These are phyloP conservation scores for Epiblema foenella DNA, from an alignment of 2,888 invertebrate species.

Conservation along the genomic window DNA sequence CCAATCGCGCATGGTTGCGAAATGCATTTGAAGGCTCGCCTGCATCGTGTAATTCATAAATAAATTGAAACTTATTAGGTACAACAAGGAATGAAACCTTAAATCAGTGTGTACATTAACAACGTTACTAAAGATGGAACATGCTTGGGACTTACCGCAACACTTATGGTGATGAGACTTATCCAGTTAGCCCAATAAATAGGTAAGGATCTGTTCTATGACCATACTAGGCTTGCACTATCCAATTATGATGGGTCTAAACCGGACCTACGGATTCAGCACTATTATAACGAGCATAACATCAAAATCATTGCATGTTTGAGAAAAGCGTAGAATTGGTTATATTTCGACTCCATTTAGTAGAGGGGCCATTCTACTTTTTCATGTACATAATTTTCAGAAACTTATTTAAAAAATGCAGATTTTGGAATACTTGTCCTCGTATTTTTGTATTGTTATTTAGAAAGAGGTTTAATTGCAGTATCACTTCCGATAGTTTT, in stretches of 20 bases:
- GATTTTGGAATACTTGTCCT: no score
- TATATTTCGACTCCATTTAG: no score
- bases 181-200: neutral
- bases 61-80: constrained; percentile 55
- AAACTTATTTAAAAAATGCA: no score
- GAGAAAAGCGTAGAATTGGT: no score
- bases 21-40: constrained; percentile 67
- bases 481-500: no score
- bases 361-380: no score
- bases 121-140: constrained; percentile 50
- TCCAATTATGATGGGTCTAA: constrained; percentile 10
- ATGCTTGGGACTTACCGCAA: constrained; percentile 15
- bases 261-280: constrained; percentile 13
- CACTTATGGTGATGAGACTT: neutral
- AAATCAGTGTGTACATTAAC: constrained; percentile 42
- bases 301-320: no score
- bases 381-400: no score
- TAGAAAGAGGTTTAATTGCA: no score
- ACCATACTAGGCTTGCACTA: neutral
- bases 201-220: neutral
- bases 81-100: constrained; percentile 57
- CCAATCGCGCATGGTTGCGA: constrained; percentile 64
- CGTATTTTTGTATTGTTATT: no score
- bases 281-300: neutral
- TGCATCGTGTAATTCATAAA: constrained; percentile 59